Evolutionary conservation across 2,888 invertebrate genomes (phyloP).

Genomic region (Eurytoma adleriae): DNA sequence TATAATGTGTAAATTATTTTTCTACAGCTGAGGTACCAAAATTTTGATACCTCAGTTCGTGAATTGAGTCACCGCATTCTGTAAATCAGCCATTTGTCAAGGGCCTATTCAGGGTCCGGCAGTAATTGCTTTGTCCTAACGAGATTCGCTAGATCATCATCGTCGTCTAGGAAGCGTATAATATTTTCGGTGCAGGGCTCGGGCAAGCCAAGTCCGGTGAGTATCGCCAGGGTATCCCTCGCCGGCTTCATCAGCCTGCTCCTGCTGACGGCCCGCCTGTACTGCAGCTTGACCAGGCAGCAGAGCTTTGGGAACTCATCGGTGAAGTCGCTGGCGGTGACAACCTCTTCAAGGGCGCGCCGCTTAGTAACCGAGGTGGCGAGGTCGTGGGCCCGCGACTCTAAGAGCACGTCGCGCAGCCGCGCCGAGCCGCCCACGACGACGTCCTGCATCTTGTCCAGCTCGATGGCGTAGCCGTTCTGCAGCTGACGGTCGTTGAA

Average conservation of each 20-base stretch:
- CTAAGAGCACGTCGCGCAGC: slow-evolving; percentile 29
- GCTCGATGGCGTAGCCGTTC: slow-evolving; percentile 26
- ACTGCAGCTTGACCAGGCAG: slow-evolving; percentile 46
- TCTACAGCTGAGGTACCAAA: not conserved
- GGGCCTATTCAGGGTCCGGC: too few relatives aligned
- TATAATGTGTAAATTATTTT: not conserved
- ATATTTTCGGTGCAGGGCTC: slow-evolving; percentile 48
- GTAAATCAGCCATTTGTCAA: not conserved
- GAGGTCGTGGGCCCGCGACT: slow-evolving; percentile 23
- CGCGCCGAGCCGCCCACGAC: slow-evolving; percentile 8
- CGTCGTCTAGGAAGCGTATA: slow-evolving; percentile 33
- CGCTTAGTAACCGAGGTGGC: slow-evolving; percentile 40
- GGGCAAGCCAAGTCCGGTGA: slow-evolving; percentile 21
- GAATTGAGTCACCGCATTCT: not conserved
- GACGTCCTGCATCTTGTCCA: slow-evolving; percentile 54
- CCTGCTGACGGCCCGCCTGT: slow-evolving; percentile 41
- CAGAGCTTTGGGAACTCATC: slow-evolving; percentile 48
- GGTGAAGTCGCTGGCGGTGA: slow-evolving; percentile 49
- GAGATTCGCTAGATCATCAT: slow-evolving; percentile 29
- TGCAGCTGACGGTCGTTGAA: slow-evolving; percentile 47
- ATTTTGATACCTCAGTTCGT: not conserved
- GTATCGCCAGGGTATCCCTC: slow-evolving; percentile 2
- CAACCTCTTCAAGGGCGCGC: slow-evolving; percentile 42
- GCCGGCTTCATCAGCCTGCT: slow-evolving; percentile 42
- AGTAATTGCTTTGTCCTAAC: not conserved